These are phyloP conservation scores for Drosophila paranaensis DNA, from an alignment of 2,888 invertebrate species.

Conservation along the genomic window DNA sequence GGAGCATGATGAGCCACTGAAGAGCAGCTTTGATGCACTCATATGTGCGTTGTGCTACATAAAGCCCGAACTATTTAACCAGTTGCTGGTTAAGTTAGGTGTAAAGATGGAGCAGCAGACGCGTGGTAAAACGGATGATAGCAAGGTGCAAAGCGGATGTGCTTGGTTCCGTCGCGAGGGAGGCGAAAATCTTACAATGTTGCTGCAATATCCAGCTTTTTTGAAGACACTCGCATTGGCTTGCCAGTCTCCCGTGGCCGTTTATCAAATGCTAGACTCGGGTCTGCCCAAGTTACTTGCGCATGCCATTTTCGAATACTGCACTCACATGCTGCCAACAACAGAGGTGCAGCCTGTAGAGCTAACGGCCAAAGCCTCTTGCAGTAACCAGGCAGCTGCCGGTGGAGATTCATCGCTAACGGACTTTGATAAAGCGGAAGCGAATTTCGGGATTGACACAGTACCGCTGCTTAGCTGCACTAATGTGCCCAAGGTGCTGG, in stretches of 20 bases:
- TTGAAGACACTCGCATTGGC: conserved; percentile 91
- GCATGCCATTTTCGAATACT: conserved; percentile 87
- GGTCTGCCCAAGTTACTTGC: conserved; percentile 89
- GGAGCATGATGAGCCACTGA: conserved; percentile 89
- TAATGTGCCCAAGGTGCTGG: conserved; percentile 89
- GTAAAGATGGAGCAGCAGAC: conserved; percentile 83
- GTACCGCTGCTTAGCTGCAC: conserved; percentile 86
- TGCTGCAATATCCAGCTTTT: conserved; percentile 88
- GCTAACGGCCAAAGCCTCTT: conserved; percentile 46
- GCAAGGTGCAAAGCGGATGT: conserved; percentile 86
- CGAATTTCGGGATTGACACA: conserved; percentile 23
- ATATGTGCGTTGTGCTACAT: conserved; percentile 95
- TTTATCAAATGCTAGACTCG: conserved; percentile 91
- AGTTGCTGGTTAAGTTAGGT: conserved; percentile 90
- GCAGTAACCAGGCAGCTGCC: conserved; percentile 37
- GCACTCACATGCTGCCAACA: conserved; percentile 75
- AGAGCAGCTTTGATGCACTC: conserved; percentile 93
- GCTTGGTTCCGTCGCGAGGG: conserved; percentile 87
- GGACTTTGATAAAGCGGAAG: conserved; percentile 66
- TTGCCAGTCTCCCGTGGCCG: conserved; percentile 92
- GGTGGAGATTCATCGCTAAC: conserved; percentile 55
- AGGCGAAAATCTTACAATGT: conserved; percentile 86
- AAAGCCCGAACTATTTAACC: conserved; percentile 90
- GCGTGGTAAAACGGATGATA: conserved; percentile 89
- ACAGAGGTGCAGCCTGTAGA: conserved; percentile 33